These are phyloP conservation scores for Dermolepida albohirtum DNA, from an alignment of 2,888 invertebrate species.

Conservation along the genomic window DNA sequence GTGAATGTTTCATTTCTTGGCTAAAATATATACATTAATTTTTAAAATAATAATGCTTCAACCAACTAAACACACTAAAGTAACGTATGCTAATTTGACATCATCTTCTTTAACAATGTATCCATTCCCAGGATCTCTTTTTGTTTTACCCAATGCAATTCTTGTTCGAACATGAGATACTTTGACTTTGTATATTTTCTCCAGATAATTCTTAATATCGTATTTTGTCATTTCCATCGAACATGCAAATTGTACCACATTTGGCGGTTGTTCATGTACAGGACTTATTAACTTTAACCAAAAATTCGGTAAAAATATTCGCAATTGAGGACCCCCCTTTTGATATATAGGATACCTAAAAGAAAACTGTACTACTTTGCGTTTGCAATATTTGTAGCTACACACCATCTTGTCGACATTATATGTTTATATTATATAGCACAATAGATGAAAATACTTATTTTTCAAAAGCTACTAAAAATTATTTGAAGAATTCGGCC, in stretches of 20 bases:
- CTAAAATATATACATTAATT: slow-evolving; percentile 62
- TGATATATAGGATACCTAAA: slow-evolving; percentile 90
- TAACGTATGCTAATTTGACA: slow-evolving; percentile 81
- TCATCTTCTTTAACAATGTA: slow-evolving; percentile 87
- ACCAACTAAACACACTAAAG: slow-evolving; percentile 70
- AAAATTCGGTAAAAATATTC: slow-evolving; percentile 95
- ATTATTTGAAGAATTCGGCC: background rate
- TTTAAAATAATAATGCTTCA: background rate
- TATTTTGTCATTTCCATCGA: slow-evolving; percentile 93
- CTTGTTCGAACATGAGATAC: slow-evolving; percentile 82
- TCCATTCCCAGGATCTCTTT: slow-evolving; percentile 70
- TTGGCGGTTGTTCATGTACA: slow-evolving; percentile 74
- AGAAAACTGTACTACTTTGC: background rate
- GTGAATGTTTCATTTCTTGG: slow-evolving; percentile 78
- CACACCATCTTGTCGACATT: slow-evolving; percentile 52
- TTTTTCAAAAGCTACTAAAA: no score
- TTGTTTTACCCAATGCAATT: slow-evolving; percentile 78
- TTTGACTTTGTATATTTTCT: slow-evolving; percentile 93
- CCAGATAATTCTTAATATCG: slow-evolving; percentile 93
- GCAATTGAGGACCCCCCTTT: slow-evolving; percentile 92
- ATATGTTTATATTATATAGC: background rate
- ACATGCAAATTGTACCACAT: slow-evolving; percentile 88
- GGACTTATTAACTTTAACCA: slow-evolving; percentile 94
- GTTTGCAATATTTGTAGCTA: slow-evolving; percentile 5
- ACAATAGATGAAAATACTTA: no score